Base-by-base conservation (phyloP, 2,888 invertebrate species). In the Diogma glabrata region DNA sequence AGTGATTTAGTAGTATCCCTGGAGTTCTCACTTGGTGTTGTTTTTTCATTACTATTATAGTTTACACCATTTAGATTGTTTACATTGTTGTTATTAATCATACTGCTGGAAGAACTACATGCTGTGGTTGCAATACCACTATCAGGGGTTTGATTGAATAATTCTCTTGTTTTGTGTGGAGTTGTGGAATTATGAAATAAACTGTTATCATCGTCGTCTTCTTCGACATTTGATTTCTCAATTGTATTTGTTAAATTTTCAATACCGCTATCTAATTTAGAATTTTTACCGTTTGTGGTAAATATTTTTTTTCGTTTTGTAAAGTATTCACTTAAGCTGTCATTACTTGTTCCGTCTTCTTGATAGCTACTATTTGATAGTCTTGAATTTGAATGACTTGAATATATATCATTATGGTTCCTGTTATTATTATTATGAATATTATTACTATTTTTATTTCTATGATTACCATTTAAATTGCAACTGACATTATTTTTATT, bases 381-480 rank as follows among this genome's bases (percentile, higher is more conserved):
- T 52, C 60, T 60, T 52, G 63, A 60, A 52, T 61, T 63, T 51
- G 62, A 63, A 53, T 61, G 62, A 51, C 63, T 62, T 22, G 64
- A 62, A 52, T 60, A 61, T 26, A 60, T 59, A 47, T 60, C 61
- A 53, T 56, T 53, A 28, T 45, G 43, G 22, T 16, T 28, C 12
- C 16, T 14, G 22, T 43, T 30, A 12, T 26, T 22, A 23, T 47
- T 24, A 47, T 51, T 51, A 47, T 38, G 17, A 26, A 28, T 47
- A 20, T 3, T 28, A n/a, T n/a, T 43, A 14, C 17, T 12, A 50
- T 51, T 47, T n/a, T 40, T 45, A 45, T 47, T 52, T 4, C 10
- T 20, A 6, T 62, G 61, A 57, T 62, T 60, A 47, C 62, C 61
- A 55, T 61, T 65, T n/a, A 63, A 61, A 8, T 64, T 65, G n/a